Evolutionary conservation across 2,888 invertebrate species (phyloP).

Genomic region (Pyrrhosoma nymphula): DNA sequence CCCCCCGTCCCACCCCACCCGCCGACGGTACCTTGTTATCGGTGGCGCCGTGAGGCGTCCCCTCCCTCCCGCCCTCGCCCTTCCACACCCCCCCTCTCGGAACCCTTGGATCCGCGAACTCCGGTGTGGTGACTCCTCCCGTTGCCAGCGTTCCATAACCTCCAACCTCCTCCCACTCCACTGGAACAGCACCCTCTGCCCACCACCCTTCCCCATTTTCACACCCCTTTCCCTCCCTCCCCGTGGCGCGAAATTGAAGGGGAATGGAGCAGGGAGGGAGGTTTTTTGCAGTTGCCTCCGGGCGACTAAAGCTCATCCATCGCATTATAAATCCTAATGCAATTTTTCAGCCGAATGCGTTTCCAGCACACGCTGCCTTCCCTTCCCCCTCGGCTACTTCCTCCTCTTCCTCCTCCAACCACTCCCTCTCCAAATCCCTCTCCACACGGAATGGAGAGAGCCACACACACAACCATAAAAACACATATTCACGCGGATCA

Average conservation of each 20-base stretch:
- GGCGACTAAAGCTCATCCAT: conserved; percentile 4
- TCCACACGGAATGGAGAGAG: neutral
- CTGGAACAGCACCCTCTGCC: neutral
- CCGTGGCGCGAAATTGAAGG: neutral
- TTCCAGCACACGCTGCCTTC: neutral
- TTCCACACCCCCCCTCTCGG: neutral
- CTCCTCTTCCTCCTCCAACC: neutral
- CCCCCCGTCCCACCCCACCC: neutral
- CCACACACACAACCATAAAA: neutral
- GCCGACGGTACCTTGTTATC: neutral
- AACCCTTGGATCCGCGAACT: neutral
- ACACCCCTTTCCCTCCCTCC: neutral
- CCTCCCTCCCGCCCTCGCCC: neutral
- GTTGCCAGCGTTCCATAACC: neutral
- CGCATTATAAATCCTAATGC: conserved; percentile 36
- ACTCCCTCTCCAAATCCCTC: neutral
- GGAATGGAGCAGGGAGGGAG: neutral
- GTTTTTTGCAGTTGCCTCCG: conserved; percentile 8
- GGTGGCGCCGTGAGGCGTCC: neutral
- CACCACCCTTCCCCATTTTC: neutral
- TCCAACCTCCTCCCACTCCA: neutral
- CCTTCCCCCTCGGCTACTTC: neutral
- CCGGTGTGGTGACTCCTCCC: neutral
- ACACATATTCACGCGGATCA: neutral
- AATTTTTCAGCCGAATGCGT: conserved; percentile 27